Percentiles rank a stretch among this genome's conserved stretches.
Conservation (phyloP, 35 echinoderm and acorn worm species). For the Heliocidaris tuberculata region DNA sequence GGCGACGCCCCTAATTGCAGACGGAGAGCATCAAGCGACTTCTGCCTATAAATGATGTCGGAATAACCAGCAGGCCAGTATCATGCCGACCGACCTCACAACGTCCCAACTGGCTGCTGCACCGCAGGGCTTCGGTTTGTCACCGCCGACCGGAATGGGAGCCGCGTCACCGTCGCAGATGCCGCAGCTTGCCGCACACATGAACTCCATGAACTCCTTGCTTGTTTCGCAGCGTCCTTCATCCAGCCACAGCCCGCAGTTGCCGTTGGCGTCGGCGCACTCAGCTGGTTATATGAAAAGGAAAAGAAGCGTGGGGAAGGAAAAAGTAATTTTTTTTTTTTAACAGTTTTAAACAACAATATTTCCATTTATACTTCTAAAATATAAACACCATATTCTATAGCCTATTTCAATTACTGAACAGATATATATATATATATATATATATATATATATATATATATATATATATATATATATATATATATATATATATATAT, state of each 20-base stretch:
- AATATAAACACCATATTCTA: no score
- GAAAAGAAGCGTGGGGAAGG: not conserved
- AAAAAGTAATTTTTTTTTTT: no score
- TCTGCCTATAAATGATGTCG: not conserved
- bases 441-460: no score
- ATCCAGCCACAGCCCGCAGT: conserved; percentile 8
- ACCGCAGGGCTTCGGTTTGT: not conserved
- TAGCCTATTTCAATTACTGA: no score
- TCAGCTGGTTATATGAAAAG: not conserved
- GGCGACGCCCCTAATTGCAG: no score
- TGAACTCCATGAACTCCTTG: not conserved
- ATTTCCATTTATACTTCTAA: no score
- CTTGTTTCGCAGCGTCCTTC: not conserved
- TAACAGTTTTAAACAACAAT: no score
- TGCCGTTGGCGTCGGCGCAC: conserved; percentile 25
- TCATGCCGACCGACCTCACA: not conserved
- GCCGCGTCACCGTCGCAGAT: conserved; percentile 27
- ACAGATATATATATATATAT: no score
- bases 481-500: no score
- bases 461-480: no score
- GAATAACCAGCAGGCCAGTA: not conserved
- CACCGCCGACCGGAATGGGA: not conserved
- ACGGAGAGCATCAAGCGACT: not conserved
- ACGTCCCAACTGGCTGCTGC: not conserved
- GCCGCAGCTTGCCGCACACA: conserved; percentile 36